Conservation (phyloP, 92 coral and sea anemone genomes). For the Meandrina meandrites region DNA sequence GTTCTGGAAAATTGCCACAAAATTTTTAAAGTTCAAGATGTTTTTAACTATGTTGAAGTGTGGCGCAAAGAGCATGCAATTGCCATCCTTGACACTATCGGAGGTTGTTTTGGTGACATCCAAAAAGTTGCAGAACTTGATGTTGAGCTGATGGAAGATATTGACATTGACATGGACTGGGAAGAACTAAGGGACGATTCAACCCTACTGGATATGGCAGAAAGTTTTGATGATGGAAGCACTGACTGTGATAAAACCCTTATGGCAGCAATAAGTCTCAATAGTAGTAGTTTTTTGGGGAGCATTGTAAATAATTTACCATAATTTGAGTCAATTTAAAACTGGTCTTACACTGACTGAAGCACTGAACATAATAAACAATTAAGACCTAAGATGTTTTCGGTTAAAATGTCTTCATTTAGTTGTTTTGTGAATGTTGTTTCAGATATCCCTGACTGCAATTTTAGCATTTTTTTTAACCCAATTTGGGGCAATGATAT, state of each 20-base stretch:
- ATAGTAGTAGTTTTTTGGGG: slow-evolving; percentile 29
- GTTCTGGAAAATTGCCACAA: slow-evolving; percentile 46
- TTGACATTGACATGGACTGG: slow-evolving; percentile 47
- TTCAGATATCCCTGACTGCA: too few species aligned
- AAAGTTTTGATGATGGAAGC: background rate
- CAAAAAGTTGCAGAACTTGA: slow-evolving; percentile 23
- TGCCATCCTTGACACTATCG: slow-evolving; percentile 42
- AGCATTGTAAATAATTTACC: slow-evolving; percentile 8
- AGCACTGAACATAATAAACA: too few species aligned
- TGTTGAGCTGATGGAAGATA: slow-evolving; percentile 36
- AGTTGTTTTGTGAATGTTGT: too few species aligned
- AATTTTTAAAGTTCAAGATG: slow-evolving; percentile 47
- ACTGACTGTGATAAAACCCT: slow-evolving; percentile 14
- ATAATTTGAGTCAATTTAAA: background rate
- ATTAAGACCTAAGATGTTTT: too few species aligned
- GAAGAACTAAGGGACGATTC: slow-evolving; percentile 51
- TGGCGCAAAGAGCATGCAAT: slow-evolving; percentile 54
- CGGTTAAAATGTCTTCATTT: too few species aligned
- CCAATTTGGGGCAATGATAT: too few species aligned
- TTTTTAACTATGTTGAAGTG: slow-evolving; percentile 51
- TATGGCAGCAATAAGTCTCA: slow-evolving; percentile 23
- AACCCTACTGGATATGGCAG: slow-evolving; percentile 26
- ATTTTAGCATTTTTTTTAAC: too few species aligned
- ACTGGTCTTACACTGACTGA: too few species aligned
- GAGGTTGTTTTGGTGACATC: slow-evolving; percentile 52